Base-by-base conservation (phyloP, 2,888 invertebrate genomes). In the Synanthedon tipuliformis region DNA sequence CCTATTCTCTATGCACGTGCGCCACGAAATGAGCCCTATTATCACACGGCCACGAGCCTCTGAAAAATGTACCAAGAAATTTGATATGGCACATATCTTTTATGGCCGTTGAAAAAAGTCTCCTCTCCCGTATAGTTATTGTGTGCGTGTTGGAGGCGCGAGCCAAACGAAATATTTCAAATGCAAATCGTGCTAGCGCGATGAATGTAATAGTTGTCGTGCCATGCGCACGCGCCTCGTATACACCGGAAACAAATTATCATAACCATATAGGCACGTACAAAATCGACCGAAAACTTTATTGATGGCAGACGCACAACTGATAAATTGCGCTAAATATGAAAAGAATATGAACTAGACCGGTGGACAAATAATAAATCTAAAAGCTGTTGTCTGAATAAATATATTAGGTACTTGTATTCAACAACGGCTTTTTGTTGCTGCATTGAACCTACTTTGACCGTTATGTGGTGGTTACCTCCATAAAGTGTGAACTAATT, bases 231-330 rank as follows among this genome's bases (percentile, higher is more conserved):
- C 87, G 86, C 84, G 85, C 75, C 80, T 77, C 66, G 60, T 66
- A 75, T 76, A 81, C 85, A 81, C 85, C 87, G 87, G 87, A 86
- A 84, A 87, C 80, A 86, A 86, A 87, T 87, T 87, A 86, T 85
- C 87, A 86, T 87, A 83, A 69, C 87, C 87, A 83, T 87, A 84
- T 85, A 85, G 71, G 85, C 73, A 68, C 73, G 78, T 74, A 79
- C 69, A 71, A 78, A 84, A 85, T 79, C 66, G 71, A 78, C 78
- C 79, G 82, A 85, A 83, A 83, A 74, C 69, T 78, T 45, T 78
- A 85, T 85, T 81, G 80, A 84, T 81, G 84, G 76, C 80, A 76
- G 73, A 73, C 73, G 66, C 70, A 23, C 23, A 69, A 61, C 71
- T 78, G 81, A 85, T 79, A 81, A 81, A 84, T 85, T 75, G 80